Percentiles rank a stretch among this genome's conserved stretches.
Conservation (phyloP, 2,888 invertebrate species). For the Venusia cambrica region DNA sequence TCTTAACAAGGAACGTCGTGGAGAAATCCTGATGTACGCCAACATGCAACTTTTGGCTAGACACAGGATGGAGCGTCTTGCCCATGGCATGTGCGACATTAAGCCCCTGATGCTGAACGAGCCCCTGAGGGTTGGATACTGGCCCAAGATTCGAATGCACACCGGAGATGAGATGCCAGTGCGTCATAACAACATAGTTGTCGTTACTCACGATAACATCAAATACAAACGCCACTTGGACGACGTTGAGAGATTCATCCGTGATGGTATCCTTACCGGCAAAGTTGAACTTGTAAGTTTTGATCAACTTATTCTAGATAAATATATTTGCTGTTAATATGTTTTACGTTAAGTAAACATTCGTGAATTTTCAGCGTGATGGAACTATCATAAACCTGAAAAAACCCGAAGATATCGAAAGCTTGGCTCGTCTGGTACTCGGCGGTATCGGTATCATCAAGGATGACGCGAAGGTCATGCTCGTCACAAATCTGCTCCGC, state of each 20-base stretch:
- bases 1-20: slow-evolving; percentile 72
- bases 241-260: slow-evolving; percentile 74
- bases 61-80: slow-evolving; percentile 70
- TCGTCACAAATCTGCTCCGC: slow-evolving; percentile 57
- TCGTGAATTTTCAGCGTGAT: slow-evolving; percentile 59
- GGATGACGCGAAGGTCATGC: slow-evolving; percentile 79
- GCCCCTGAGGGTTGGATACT: slow-evolving; percentile 74
- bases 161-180: slow-evolving; percentile 81
- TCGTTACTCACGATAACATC: slow-evolving; percentile 51
- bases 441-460: slow-evolving; percentile 79
- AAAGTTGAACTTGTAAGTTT: slow-evolving; percentile 60
- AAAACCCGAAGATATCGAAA: slow-evolving; percentile 84
- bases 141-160: slow-evolving; percentile 79
- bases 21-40: slow-evolving; percentile 81
- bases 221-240: slow-evolving; percentile 52
- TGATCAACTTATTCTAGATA: no score
- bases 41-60: slow-evolving; percentile 84
- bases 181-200: slow-evolving; percentile 63
- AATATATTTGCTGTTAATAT: no score
- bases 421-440: slow-evolving; percentile 84
- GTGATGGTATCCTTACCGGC: slow-evolving; percentile 67
- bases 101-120: slow-evolving; percentile 69
- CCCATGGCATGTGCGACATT: slow-evolving; percentile 72
- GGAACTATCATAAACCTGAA: slow-evolving; percentile 82
- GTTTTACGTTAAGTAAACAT: not conserved